These are phyloP conservation scores for Alligator sinensis DNA, from an alignment of 2,113 vertebrate genomes.

Conservation along the genomic window DNA sequence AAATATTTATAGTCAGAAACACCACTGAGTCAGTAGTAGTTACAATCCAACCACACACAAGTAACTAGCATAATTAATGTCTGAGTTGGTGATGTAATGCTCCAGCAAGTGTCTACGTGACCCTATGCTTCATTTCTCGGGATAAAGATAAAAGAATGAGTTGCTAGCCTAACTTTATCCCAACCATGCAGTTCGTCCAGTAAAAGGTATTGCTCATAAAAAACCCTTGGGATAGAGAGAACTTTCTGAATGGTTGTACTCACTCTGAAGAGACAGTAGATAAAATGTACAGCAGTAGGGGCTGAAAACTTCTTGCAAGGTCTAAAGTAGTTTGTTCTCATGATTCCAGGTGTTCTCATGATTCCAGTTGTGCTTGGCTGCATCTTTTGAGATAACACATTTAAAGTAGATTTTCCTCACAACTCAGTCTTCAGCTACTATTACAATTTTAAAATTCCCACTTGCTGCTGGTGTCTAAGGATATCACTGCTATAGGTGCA, in stretches of 20 bases:
- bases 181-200: too few species aligned
- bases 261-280: neutral
- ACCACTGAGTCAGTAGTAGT: neutral
- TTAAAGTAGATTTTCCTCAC: neutral
- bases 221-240: neutral
- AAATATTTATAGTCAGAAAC: neutral
- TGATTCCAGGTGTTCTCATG: fast-evolving
- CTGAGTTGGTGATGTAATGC: neutral
- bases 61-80: neutral
- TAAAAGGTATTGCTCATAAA: too few species aligned
- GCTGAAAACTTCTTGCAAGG: neutral
- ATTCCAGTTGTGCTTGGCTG: neutral
- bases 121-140: neutral
- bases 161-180: too few species aligned
- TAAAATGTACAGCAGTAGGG: fast-evolving
- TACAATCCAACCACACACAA: neutral
- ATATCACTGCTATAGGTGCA: neutral
- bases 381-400: neutral
- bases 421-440: neutral
- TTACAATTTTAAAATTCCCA: neutral
- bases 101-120: neutral
- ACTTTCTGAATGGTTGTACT: neutral
- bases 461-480: neutral
- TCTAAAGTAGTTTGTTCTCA: neutral
- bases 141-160: too few species aligned